A percentile compares a stretch with the other conserved stretches of the same genome.
These are phyloP conservation scores for Troilus luridus DNA, from an alignment of 2,888 invertebrate genomes.

Conservation along the genomic window DNA sequence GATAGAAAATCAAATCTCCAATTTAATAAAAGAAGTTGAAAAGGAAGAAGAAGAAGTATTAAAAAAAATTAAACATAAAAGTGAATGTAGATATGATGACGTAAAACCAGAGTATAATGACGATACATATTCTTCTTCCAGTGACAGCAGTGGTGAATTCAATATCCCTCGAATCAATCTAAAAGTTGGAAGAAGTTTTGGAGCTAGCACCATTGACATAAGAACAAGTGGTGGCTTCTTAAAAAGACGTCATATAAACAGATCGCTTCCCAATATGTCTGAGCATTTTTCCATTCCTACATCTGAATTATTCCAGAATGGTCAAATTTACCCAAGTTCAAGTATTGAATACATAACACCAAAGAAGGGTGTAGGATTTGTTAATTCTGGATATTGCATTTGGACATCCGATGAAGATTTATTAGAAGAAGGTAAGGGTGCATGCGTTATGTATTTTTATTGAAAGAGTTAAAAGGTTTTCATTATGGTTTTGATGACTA, in stretches of 20 bases:
- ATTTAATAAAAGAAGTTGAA: conserved; percentile 60
- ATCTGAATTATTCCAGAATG: conserved; percentile 25
- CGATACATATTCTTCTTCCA: conserved; percentile 52
- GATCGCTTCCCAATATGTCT: conserved; percentile 60
- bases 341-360: conserved; percentile 65
- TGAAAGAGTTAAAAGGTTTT: conserved; percentile 21
- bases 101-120: background rate
- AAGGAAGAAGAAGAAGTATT: conserved; percentile 60
- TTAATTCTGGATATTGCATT: conserved; percentile 65
- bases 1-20: conserved; percentile 61
- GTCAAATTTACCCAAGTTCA: conserved; percentile 54
- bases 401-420: conserved; percentile 64
- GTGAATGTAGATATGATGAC: background rate
- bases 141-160: conserved; percentile 60
- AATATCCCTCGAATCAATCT: conserved; percentile 52
- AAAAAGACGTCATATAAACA: conserved; percentile 53
- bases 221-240: conserved; percentile 39
- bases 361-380: conserved; percentile 60
- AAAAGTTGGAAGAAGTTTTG: conserved; percentile 57
- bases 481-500: conserved; percentile 37
- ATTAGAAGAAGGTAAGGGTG: conserved; percentile 63
- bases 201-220: conserved; percentile 62
- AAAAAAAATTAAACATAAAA: conserved; percentile 53
- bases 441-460: conserved; percentile 59
- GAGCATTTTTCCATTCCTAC: conserved; percentile 8